Evolutionary conservation across 2,888 invertebrate genomes (phyloP).

Genomic region (Nephrotoma guestfalica): DNA sequence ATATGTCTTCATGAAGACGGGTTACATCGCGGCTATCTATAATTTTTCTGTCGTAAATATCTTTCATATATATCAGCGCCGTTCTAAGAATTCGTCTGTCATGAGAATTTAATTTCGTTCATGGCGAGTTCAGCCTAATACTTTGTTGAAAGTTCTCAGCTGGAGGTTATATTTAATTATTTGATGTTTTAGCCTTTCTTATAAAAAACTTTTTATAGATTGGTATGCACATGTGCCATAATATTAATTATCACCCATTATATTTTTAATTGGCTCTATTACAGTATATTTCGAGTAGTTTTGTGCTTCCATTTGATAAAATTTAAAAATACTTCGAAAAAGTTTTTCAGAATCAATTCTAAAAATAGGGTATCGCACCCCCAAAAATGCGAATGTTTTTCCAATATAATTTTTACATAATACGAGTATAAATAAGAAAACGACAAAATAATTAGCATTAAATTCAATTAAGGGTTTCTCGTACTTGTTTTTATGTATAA

Average conservation of each 20-base stretch:
- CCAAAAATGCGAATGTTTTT: neutral
- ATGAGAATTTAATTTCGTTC: neutral
- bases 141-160: no score
- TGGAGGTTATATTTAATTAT: no score
- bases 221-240: neutral
- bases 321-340: neutral
- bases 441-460: neutral
- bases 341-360: neutral
- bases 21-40: neutral
- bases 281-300: neutral
- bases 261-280: neutral
- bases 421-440: neutral
- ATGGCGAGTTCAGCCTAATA: no score
- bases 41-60: neutral
- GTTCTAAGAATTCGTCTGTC: neutral
- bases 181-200: no score
- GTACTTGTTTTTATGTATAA: neutral
- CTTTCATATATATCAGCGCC: neutral
- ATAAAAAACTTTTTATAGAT: no score
- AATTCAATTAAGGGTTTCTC: neutral
- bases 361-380: neutral
- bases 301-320: neutral
- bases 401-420: neutral
- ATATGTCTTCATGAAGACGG: neutral
- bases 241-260: neutral